Evolutionary conservation across 2,113 vertebrate species (phyloP).

Genomic region (Tor tambroides): DNA sequence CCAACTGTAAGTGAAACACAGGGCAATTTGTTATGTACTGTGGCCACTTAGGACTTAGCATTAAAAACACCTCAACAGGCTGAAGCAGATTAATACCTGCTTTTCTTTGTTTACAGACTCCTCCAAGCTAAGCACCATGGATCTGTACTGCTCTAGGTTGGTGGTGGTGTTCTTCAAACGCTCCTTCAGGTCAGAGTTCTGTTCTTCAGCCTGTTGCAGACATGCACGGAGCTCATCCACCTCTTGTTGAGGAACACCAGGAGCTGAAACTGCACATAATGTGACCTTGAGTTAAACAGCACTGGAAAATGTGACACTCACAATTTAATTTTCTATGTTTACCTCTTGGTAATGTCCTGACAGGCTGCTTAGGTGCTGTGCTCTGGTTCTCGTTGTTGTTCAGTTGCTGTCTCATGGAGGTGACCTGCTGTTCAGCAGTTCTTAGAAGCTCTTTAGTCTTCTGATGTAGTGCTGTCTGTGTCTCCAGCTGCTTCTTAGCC

Average conservation of each 20-base stretch:
- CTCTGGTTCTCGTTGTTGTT: slow-evolving; percentile 77
- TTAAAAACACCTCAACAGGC: not conserved
- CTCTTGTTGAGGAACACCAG: slow-evolving; percentile 72
- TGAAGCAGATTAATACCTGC: slow-evolving; percentile 74
- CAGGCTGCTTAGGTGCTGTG: slow-evolving; percentile 60
- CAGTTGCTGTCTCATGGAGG: slow-evolving; percentile 84
- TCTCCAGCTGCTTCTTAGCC: slow-evolving; percentile 89
- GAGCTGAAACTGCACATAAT: slow-evolving; percentile 37
- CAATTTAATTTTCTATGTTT: not conserved
- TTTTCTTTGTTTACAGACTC: slow-evolving; percentile 97
- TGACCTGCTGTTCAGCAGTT: slow-evolving; percentile 86
- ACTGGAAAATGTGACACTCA: not conserved
- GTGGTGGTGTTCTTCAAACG: slow-evolving; percentile 85
- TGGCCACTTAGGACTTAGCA: not conserved
- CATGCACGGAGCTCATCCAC: slow-evolving; percentile 81
- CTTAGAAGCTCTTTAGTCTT: slow-evolving; percentile 92
- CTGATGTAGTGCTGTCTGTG: slow-evolving; percentile 82
- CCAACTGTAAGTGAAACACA: slow-evolving; percentile 71
- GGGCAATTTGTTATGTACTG: not conserved
- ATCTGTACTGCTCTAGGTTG: slow-evolving; percentile 89
- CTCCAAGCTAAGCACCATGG: slow-evolving; percentile 90
- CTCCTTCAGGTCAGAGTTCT: slow-evolving; percentile 83
- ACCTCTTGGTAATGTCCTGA: slow-evolving; percentile 67
- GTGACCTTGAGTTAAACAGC: not conserved
- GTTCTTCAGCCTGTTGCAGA: slow-evolving; percentile 85